Base-by-base conservation (phyloP, 1,140 invertebrate species). In the Drosophila repleta region DNA sequence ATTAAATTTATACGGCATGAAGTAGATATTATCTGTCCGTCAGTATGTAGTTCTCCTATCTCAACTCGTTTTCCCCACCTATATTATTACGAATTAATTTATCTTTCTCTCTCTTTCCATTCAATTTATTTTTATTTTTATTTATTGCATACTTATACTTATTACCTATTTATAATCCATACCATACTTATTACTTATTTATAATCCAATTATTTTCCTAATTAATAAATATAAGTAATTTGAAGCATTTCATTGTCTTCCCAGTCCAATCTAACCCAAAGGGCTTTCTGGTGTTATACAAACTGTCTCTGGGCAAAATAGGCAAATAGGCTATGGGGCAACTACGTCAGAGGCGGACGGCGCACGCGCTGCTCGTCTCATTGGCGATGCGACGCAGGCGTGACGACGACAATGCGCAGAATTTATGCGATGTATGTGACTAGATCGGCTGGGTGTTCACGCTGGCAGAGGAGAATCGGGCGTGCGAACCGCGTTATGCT, bases 341-440 rank as follows among this genome's bases (percentile, higher is more conserved):
- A 10, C 24, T 48, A 45, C 29, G 56, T 75, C 66, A 72, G 55
- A 79, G 71, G 53, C 62, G 60, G 41, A 43, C 69, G 35, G 66
- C 78, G 81, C 82, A 85, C 82, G 82, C 82, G 81, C 45, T 78
- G 32, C 62, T n/a, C 4, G 13, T 26, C 75, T 81, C 49, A 85
- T 81, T 78, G 57, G 4, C 51, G 37, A 87, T 85, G 58, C 81
- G 20, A 15, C 15, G 1, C 82, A 81, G 67, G 55, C n/a, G 20
- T 17, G 10, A 15, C 35, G 58, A 24, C 60, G 58, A 60, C 48
- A 46, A 48, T 52, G 46, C 35, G 46, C 57, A 58, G 43, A 69
- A 70, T 75, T 67, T 65, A 81, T 74, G 39, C 46, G 41, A 62
- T 37, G 18, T 65, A 55, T 69, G 76, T 79, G 76, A 70, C 71